Evolutionary conservation across 2,888 invertebrate genomes (phyloP).

Genomic region (Napeogenes sylphis): DNA sequence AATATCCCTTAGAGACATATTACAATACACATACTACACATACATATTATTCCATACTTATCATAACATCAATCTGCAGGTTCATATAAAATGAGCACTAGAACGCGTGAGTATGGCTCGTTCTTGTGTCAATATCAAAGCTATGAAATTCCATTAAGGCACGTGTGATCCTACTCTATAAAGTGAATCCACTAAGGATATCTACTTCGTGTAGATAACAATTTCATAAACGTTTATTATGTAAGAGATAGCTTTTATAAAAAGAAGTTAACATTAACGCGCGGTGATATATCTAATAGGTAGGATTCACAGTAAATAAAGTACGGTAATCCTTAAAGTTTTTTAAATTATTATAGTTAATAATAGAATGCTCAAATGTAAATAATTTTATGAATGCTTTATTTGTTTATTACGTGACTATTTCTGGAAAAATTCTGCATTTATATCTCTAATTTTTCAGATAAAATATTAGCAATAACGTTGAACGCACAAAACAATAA

Average conservation of each 20-base stretch:
- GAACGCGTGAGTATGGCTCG: constrained; percentile 43
- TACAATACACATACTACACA: no score
- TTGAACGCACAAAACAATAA: constrained; percentile 34
- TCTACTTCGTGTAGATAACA: no score
- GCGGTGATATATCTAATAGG: no score
- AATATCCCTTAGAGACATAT: no score
- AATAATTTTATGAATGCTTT: neutral
- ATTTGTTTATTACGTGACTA: constrained; percentile 3
- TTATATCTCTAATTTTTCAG: constrained; percentile 32
- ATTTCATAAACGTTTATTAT: no score
- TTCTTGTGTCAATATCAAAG: constrained; percentile 44
- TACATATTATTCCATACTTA: neutral
- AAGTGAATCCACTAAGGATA: constrained; percentile 17
- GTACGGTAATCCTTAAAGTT: no score
- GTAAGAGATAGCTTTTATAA: no score
- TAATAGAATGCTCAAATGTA: no score
- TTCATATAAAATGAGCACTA: constrained; percentile 27
- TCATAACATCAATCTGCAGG: constrained; percentile 18
- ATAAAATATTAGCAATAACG: constrained; percentile 33
- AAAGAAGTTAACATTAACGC: no score
- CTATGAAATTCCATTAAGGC: constrained; percentile 50
- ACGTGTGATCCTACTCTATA: constrained; percentile 39
- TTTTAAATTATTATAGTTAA: no score
- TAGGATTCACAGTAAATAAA: no score
- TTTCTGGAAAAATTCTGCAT: constrained; percentile 15